A percentile compares a stretch with the other conserved stretches of the same genome.
These are phyloP conservation scores for Numenius phaeopus DNA, from an alignment of 2,797 vertebrate genomes.

Conservation along the genomic window DNA sequence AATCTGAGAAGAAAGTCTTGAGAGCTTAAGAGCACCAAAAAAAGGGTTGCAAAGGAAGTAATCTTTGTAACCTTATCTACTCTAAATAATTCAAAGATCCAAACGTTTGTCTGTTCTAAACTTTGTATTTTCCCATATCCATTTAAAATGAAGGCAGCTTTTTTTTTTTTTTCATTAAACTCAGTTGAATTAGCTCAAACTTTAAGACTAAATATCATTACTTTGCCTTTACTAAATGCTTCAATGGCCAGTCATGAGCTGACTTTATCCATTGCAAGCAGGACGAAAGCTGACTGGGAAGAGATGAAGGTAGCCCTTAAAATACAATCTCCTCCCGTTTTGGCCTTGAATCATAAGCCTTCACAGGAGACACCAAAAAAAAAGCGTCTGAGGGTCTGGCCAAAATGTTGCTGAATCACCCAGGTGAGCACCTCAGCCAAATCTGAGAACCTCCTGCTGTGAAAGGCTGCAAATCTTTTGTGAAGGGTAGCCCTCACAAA, in stretches of 20 bases:
- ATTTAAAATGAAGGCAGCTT: not conserved
- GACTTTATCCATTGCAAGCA: not conserved
- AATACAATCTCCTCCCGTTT: not conserved
- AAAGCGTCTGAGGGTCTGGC: not conserved
- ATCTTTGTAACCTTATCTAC: not conserved
- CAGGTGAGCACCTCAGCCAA: not conserved
- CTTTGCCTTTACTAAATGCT: not conserved
- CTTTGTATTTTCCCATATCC: not conserved
- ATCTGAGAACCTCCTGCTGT: not conserved
- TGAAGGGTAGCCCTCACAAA: not conserved
- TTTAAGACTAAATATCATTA: not conserved
- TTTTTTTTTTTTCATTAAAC: not conserved
- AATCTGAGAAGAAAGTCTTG: not conserved
- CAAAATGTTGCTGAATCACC: constrained; percentile 45
- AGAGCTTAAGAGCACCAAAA: not conserved
- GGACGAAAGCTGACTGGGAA: not conserved
- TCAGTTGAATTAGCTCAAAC: not conserved
- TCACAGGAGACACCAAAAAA: not conserved
- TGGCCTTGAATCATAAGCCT: not conserved
- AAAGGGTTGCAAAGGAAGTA: not conserved
- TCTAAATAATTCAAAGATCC: not conserved
- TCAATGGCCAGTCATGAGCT: not conserved
- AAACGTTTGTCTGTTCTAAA: not conserved
- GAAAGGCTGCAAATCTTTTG: not conserved
- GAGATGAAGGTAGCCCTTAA: not conserved